Evolutionary conservation across 2,888 invertebrate species (phyloP).

Genomic region (Timema cristinae): DNA sequence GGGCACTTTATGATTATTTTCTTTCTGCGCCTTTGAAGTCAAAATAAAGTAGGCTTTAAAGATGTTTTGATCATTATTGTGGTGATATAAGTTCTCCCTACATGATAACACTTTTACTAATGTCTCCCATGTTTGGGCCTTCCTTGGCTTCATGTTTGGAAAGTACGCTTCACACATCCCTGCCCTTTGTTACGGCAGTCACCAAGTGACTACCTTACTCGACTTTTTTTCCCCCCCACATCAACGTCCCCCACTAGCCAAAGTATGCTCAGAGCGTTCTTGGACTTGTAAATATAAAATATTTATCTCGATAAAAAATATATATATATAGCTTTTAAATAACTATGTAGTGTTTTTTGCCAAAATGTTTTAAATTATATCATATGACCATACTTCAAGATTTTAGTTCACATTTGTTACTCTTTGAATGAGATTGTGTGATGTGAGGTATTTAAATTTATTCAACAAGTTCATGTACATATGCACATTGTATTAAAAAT

Average conservation of each 20-base stretch:
- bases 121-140: too few species aligned
- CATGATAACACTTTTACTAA: too few species aligned
- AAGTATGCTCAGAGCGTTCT: slow-evolving; percentile 25
- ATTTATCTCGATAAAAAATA: slow-evolving; percentile 32
- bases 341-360: slow-evolving; percentile 26
- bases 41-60: too few species aligned
- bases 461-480: slow-evolving; percentile 33
- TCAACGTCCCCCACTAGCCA: slow-evolving; percentile 18
- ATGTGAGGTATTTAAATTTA: slow-evolving; percentile 31
- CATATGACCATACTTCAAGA: slow-evolving; percentile 25
- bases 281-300: slow-evolving; percentile 38
- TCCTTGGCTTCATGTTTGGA: too few species aligned
- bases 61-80: too few species aligned
- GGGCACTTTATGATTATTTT: too few species aligned
- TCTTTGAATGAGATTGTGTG: slow-evolving; percentile 29
- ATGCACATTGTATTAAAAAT: slow-evolving; percentile 36
- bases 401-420: slow-evolving; percentile 25
- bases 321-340: slow-evolving; percentile 35
- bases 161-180: too few species aligned
- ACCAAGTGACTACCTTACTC: slow-evolving; percentile 26
- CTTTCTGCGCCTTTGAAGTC: too few species aligned
- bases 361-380: slow-evolving; percentile 29
- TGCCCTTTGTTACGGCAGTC: slow-evolving; percentile 17
- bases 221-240: slow-evolving; percentile 13
- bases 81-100: too few species aligned